Base-by-base conservation (phyloP, 2,797 vertebrate species). In the Ceyx erithaca region DNA sequence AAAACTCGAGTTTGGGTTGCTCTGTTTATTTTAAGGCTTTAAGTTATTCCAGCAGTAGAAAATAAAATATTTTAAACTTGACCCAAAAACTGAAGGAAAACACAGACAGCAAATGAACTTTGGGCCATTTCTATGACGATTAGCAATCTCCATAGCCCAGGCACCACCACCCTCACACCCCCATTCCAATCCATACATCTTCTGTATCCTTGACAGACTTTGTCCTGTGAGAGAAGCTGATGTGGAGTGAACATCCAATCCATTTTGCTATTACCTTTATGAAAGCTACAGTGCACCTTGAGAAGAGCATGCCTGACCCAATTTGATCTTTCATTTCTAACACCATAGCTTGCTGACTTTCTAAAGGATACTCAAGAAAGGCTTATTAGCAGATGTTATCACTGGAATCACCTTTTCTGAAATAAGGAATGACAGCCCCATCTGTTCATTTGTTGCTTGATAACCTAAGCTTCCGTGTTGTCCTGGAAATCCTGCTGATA, bases 311-410 rank as follows among this genome's bases (percentile, higher is more conserved):
- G 93, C 85, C 90, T 95, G 92, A 94, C 94, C 92, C 92, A 95
- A 95, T 95, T 96, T 96, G 95, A 95, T 96, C 92, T 96, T 97
- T 96, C 93, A 96, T 96, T 96, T 96, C 95, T 96, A 95, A 95
- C 80, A 81, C 93, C 73, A 76, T 93, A 80, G 87, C 79, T 94
- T 94, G 62, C 93, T 93, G 94, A 33, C 93, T 96, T 96, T 92
- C 92, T 94, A 94, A 95, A 94, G 92, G 93, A 73, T 96, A 92
- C 89, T 96, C 92, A 94, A 90, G 90, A 96, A 94, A 96, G 94
- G 87, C 92, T 96, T 97, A 96, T 97, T 96, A 96, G 73, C 90
- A 95, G 95, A 96, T 96, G 90, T 96, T 97, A 97, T 96, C 95
- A 89, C 89, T 92, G 91, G 87, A 95, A 95, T 95, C 95, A 94